A percentile compares a stretch with the other conserved stretches of the same genome.
phyloP scores from a whole-genome alignment of 2,113 vertebrate species.

The Zosterops pallidus region DNA sequence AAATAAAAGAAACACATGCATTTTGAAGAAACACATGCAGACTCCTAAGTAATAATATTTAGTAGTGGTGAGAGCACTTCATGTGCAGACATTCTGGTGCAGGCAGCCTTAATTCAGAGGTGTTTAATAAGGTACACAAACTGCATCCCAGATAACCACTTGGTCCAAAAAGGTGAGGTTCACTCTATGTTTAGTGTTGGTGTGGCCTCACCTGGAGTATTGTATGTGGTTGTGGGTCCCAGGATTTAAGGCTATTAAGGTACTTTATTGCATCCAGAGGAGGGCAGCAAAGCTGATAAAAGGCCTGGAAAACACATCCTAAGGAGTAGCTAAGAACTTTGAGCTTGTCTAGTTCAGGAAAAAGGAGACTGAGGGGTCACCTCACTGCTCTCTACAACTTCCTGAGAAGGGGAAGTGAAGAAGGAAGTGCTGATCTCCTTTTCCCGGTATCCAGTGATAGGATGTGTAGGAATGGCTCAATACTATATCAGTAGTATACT shows the following conservation, averaged over 20 bases:
- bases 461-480: neutral
- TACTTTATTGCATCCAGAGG: neutral
- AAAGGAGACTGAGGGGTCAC: neutral
- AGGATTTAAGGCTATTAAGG: neutral
- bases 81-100: neutral
- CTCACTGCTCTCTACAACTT: neutral
- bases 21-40: neutral
- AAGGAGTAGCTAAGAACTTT: neutral
- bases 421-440: neutral
- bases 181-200: neutral
- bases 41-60: neutral
- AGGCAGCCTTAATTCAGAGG: neutral
- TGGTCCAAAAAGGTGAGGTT: neutral
- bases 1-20: rapidly evolving
- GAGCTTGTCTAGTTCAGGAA: neutral
- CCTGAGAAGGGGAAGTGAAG: neutral
- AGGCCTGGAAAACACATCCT: neutral
- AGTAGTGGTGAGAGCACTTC: neutral
- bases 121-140: neutral
- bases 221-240: neutral
- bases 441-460: neutral
- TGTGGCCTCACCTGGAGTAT: neutral
- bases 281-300: neutral
- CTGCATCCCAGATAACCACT: neutral
- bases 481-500: neutral